Evolutionary conservation across 2,888 invertebrate genomes (phyloP), one percentile per base, ranked within the genome.

Genomic region (Drosophila peninsularis): DNA sequence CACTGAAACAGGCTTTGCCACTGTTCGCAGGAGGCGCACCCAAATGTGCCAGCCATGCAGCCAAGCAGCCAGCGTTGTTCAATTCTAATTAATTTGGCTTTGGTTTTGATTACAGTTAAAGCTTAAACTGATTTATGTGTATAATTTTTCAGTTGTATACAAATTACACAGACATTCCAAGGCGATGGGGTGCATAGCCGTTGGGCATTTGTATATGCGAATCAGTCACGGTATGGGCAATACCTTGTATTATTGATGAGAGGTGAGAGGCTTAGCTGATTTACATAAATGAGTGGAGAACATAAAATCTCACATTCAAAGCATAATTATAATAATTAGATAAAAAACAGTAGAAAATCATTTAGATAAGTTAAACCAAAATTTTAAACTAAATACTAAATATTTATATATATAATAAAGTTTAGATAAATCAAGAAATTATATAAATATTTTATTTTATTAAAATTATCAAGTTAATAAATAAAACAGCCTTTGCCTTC

Each of bases 61-160:
- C n/a, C 37, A 53, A 53, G 37, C 58, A 56, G 65, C 45, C 63
- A 55, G 56, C 70, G 47, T 61, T 82, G 72, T 64, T 69, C 69
- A 69, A 75, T 60, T 76, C 68, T 78, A 88, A 86, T 85, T 86
- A 85, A 88, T 80, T 73, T 62, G 45, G 32, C 41, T 57, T 65
- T 30, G 65, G 34, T 37, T 82, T 76, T 72, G 82, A 85, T 85
- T 88, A 74, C 71, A 74, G 67, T 70, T 57, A 57, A 62, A 60
- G 63, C 56, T 52, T 47, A 39, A 69, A 58, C 75, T 70, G 77
- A 88, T 79, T 88, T 56, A 76, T 88, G 56, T 34, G 32, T n/a
- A 56, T 57, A 37, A 82, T 85, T 81, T 75, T 74, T 76, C 62
- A 78, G 49, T 11, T 60, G 50, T 34, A 63, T 65, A 56, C 41